Percentiles rank a stretch among this genome's conserved stretches.
Evolutionary conservation across 53 echinoderm and acorn worm genomes (phyloP).

Genomic region (Crossaster papposus): DNA sequence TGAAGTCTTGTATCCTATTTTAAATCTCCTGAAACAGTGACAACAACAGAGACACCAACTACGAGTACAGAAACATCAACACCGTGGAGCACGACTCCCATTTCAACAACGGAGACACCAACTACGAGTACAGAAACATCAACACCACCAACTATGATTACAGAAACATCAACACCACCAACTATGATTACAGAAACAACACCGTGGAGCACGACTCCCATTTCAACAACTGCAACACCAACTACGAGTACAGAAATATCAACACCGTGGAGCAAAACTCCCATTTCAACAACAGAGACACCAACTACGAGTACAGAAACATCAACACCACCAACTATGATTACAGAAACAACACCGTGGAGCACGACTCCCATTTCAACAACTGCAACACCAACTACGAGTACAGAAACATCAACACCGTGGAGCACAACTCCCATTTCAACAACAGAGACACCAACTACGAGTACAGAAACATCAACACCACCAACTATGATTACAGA

Average conservation of each 20-base stretch:
- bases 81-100: background rate
- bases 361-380: no score
- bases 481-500: no score
- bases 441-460: background rate
- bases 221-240: background rate
- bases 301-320: no score
- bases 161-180: no score
- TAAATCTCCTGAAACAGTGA: background rate
- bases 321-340: no score
- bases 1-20: background rate
- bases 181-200: no score
- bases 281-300: background rate
- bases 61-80: background rate
- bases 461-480: no score
- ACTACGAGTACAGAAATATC: background rate
- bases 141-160: no score
- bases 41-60: background rate
- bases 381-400: background rate
- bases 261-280: background rate
- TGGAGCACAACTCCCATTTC: background rate
- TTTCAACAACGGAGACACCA: background rate
- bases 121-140: no score
- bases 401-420: background rate
- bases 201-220: no score
- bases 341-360: no score